A percentile compares a stretch with the other conserved stretches of the same genome.
phyloP scores from a whole-genome alignment of 2,113 vertebrate species.

The Paralichthys olivaceus region DNA sequence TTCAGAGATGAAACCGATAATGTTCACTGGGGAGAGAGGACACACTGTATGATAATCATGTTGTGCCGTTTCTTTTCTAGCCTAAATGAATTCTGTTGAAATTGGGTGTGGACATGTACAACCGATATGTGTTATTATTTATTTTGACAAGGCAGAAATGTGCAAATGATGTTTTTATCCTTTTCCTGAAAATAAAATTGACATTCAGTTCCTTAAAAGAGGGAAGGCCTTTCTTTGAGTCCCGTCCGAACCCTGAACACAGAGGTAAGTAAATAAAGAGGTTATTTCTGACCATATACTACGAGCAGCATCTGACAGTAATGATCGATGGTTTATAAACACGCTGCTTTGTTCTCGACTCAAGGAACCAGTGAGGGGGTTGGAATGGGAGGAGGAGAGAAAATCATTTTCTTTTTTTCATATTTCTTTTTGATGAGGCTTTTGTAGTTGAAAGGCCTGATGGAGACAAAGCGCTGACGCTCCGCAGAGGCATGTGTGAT shows the following conservation, averaged over 20 bases:
- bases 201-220: slow-evolving; percentile 75
- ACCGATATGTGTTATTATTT: slow-evolving; percentile 78
- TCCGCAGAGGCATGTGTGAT: slow-evolving; percentile 48
- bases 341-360: background rate
- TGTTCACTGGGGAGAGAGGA: slow-evolving; percentile 57
- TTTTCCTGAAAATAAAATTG: slow-evolving; percentile 83
- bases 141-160: slow-evolving; percentile 77
- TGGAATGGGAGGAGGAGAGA: background rate
- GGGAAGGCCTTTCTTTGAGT: slow-evolving; percentile 41
- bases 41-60: slow-evolving; percentile 72
- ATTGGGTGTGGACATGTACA: slow-evolving; percentile 77
- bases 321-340: slow-evolving; percentile 15
- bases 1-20: slow-evolving; percentile 56
- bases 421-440: slow-evolving; percentile 52
- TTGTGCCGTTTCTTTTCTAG: slow-evolving; percentile 56
- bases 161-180: slow-evolving; percentile 81
- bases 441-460: slow-evolving; percentile 71
- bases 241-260: background rate
- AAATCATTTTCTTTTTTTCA: slow-evolving; percentile 24
- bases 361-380: slow-evolving; percentile 2
- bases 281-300: background rate
- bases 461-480: slow-evolving; percentile 49
- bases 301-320: background rate
- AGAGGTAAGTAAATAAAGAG: background rate
- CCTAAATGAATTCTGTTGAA: slow-evolving; percentile 60